Evolutionary conservation across 2,113 vertebrate species (phyloP).

Genomic region (Xiphophorus maculatus): DNA sequence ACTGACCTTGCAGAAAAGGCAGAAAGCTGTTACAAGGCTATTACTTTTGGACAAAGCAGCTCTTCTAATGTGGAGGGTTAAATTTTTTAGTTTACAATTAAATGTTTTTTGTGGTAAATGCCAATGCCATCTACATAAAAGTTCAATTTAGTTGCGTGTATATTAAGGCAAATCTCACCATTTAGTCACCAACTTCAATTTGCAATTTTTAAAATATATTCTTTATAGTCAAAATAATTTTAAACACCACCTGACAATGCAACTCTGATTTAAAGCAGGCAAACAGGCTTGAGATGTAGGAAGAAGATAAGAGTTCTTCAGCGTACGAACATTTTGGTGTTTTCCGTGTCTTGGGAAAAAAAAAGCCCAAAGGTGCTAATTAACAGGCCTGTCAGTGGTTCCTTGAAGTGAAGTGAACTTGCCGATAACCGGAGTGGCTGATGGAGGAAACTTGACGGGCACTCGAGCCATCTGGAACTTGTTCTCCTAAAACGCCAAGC

Average conservation of each 20-base stretch:
- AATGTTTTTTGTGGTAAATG: constrained; percentile 6
- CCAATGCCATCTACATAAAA: constrained; percentile 30
- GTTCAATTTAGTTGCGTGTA: constrained; percentile 1
- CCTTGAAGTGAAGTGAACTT: constrained; percentile 79
- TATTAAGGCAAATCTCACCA: not conserved
- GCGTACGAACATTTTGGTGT: constrained; percentile 36
- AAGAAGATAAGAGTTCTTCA: constrained; percentile 28
- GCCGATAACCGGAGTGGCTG: constrained; percentile 75
- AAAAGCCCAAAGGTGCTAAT: constrained; percentile 75
- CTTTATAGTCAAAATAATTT: not conserved
- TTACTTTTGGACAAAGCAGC: constrained; percentile 21
- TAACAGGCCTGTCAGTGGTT: constrained; percentile 80
- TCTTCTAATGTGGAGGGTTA: constrained; percentile 1
- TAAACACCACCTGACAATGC: not conserved
- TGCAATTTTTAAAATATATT: not conserved
- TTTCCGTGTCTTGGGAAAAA: constrained; percentile 31
- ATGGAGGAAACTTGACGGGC: constrained; percentile 54
- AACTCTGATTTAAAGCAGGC: constrained; percentile 4
- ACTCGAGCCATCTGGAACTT: constrained; percentile 74
- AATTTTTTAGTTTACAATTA: not conserved
- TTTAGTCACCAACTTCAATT: not conserved
- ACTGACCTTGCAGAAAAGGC: constrained; percentile 63
- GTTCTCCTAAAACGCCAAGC: constrained; percentile 58
- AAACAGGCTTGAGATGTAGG: constrained; percentile 12
- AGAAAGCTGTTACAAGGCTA: constrained; percentile 26